Evolutionary conservation across 2,113 vertebrate species (phyloP).

Genomic region (Sclerurus mexicanus): DNA sequence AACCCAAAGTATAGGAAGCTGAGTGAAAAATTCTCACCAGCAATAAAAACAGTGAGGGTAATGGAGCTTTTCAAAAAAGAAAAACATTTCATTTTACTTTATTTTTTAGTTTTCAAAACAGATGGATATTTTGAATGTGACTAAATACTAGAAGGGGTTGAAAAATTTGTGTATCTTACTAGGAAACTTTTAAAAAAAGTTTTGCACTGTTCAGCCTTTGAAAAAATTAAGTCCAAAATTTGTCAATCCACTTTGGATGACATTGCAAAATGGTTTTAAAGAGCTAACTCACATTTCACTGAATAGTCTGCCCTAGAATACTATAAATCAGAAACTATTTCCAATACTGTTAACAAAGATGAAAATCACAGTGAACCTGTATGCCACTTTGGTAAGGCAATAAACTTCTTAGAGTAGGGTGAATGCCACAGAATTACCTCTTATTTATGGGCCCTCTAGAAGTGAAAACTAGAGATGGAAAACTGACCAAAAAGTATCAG

Average conservation of each 20-base stretch:
- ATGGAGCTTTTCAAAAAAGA: constrained; percentile 46
- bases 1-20: constrained; percentile 33
- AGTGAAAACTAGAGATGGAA: neutral
- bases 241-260: neutral
- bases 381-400: neutral
- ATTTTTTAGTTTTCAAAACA: constrained; percentile 23
- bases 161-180: neutral
- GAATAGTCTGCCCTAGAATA: neutral
- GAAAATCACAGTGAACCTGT: neutral
- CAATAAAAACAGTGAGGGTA: constrained; percentile 45
- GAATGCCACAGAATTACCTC: neutral
- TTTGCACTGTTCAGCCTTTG: neutral
- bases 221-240: neutral
- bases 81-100: constrained; percentile 39
- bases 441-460: neutral
- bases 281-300: neutral
- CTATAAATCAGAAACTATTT: neutral
- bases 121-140: constrained; percentile 20
- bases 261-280: neutral
- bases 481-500: neutral
- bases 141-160: neutral
- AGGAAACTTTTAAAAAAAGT: neutral
- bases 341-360: neutral
- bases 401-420: neutral
- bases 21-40: constrained; percentile 46